Base-by-base conservation (phyloP, 1,140 invertebrate species). In the Coboldia fuscipes region DNA sequence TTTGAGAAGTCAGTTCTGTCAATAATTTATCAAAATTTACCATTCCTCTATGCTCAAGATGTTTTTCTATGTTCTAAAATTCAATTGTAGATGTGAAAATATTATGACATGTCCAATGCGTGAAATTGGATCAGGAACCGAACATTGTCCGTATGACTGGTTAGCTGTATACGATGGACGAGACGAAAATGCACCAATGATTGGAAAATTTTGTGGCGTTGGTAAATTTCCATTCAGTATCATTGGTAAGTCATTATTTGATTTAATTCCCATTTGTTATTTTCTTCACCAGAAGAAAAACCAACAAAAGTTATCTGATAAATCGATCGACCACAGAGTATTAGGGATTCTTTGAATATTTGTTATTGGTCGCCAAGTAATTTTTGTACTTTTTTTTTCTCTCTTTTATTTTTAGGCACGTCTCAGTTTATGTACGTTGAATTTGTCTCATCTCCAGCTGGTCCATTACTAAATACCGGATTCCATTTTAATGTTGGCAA, bases 31-130 rank as follows among this genome's bases (percentile, higher is more conserved):
- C n/a, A n/a, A n/a, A n/a, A n/a, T n/a, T n/a, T n/a, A n/a, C n/a
- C n/a, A n/a, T n/a, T n/a, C n/a, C n/a, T n/a, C n/a, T n/a, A n/a
- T n/a, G n/a, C n/a, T n/a, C n/a, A n/a, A 5, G 14, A 12, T n/a
- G 14, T 7, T 21, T 23, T 26, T 29, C n/a, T 19, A 28, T 1
- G 13, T 32, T n/a, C 17, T 30, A n/a, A 27, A 33, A 16, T 14
- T 1, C 35, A 17, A 12, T 35, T 23, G 29, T 41, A 55, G 52
- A 33, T 92, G 86, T 49, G 85, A 90, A 51, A 89, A 89, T 51
- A 83, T 89, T 38, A 86, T 92, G 74, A 84, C 84, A 3, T 92
- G 86, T 48, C 85, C 85, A 10, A 88, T 90, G 71, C 63, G 83
- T 39, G 81, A 82, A 1, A 83, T 88, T 28, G 80, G 76, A 22